These are phyloP conservation scores for Hypotaenidia okinawae DNA, from an alignment of 2,797 vertebrate genomes.

Conservation along the genomic window DNA sequence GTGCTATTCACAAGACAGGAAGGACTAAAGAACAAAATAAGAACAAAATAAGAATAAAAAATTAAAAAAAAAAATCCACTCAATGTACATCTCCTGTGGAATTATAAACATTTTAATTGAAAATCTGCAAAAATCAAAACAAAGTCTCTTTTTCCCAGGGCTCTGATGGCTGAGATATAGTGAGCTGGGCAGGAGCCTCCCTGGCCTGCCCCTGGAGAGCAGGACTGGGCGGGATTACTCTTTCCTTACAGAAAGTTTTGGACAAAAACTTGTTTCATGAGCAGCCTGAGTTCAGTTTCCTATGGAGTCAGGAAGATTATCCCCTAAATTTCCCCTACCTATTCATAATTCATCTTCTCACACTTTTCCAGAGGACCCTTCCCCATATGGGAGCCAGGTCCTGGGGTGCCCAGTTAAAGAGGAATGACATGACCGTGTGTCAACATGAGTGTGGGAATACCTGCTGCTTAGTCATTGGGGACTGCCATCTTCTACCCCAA, in stretches of 20 bases:
- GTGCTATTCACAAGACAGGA: neutral
- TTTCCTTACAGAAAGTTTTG: neutral
- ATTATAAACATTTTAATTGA: slow-evolving; percentile 40
- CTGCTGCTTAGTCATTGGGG: accelerated
- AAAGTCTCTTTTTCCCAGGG: neutral
- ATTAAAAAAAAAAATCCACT: neutral
- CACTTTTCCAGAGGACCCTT: neutral
- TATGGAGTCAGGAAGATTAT: neutral
- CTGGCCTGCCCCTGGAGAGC: neutral
- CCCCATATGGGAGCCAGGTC: neutral
- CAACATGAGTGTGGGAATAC: accelerated
- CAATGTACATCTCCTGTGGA: neutral
- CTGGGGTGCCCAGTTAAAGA: neutral
- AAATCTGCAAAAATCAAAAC: slow-evolving; percentile 12
- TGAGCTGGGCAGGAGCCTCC: accelerated
- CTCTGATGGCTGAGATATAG: neutral
- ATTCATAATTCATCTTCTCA: neutral
- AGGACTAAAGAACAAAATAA: slow-evolving; percentile 4
- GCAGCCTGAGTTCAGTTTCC: neutral
- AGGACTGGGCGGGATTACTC: neutral
- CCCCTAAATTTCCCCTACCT: neutral
- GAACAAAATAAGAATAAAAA: slow-evolving; percentile 1
- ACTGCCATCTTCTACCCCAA: neutral
- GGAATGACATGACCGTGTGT: neutral
- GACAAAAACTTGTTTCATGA: neutral